Percentiles rank a stretch among this genome's conserved stretches.
Conservation (phyloP, 2,113 vertebrate species). For the Toxostoma redivivum region DNA sequence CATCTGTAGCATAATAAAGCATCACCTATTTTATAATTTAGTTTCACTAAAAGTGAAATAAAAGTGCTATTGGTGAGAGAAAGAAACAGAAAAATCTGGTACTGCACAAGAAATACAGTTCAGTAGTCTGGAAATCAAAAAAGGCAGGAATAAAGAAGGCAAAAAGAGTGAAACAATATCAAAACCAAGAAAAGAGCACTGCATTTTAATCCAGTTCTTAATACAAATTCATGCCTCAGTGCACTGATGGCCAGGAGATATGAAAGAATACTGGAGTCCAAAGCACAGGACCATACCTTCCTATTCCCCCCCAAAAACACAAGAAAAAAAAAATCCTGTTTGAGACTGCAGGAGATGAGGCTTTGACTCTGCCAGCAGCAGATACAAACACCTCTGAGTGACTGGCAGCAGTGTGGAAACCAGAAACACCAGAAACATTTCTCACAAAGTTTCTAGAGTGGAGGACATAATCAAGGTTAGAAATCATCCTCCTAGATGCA, state of each 20-base stretch:
- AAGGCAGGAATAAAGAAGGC: background rate
- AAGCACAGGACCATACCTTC: background rate
- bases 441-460: background rate
- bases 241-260: background rate
- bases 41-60: background rate
- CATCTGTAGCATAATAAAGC: background rate
- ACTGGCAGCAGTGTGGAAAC: background rate
- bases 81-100: background rate
- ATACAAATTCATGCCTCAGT: background rate
- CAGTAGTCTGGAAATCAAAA: background rate
- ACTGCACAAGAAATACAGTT: background rate
- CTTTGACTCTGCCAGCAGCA: background rate
- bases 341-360: background rate
- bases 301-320: background rate
- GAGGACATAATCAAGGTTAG: background rate
- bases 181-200: background rate
- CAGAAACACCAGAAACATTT: background rate
- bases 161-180: background rate
- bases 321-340: background rate
- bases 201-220: background rate
- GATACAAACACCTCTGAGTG: background rate
- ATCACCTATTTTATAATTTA: background rate
- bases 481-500: background rate
- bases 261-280: background rate
- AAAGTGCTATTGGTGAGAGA: background rate